A percentile compares a stretch with the other conserved stretches of the same genome.
Evolutionary conservation across 2,888 invertebrate genomes (phyloP).

Genomic region (Ophion costatus): DNA sequence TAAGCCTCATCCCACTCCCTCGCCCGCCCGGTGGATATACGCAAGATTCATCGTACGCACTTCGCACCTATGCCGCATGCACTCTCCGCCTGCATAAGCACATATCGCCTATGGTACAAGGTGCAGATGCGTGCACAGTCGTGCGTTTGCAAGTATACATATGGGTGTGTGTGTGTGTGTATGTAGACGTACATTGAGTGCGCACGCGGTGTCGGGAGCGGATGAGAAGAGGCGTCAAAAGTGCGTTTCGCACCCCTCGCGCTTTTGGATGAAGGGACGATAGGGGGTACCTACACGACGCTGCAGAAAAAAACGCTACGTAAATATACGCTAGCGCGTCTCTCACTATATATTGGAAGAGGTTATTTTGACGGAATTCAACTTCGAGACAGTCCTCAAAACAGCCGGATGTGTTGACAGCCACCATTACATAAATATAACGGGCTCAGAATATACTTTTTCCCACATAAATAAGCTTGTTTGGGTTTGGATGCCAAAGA

Average conservation of each 20-base stretch:
- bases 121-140: too few relatives aligned
- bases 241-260: constrained; percentile 60
- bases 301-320: not conserved
- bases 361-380: not conserved
- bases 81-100: too few relatives aligned
- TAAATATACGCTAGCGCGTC: constrained; percentile 6
- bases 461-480: not conserved
- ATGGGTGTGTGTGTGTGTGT: not conserved
- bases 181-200: constrained; percentile 14
- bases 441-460: not conserved
- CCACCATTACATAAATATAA: too few relatives aligned
- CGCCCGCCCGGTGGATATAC: constrained; percentile 9
- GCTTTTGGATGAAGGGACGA: constrained; percentile 48
- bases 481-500: too few relatives aligned
- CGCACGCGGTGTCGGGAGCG: constrained; percentile 32
- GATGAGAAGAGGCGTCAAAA: constrained; percentile 75
- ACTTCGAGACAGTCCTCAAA: too few relatives aligned
- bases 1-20: constrained; percentile 69
- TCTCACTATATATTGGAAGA: not conserved
- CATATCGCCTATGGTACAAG: too few relatives aligned
- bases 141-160: constrained; percentile 1
- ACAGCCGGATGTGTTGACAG: too few relatives aligned
- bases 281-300: not conserved
- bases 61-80: constrained; percentile 74
- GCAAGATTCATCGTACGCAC: constrained; percentile 79